Base-by-base conservation (phyloP, 2,113 vertebrate species). In the Octodon degus region DNA sequence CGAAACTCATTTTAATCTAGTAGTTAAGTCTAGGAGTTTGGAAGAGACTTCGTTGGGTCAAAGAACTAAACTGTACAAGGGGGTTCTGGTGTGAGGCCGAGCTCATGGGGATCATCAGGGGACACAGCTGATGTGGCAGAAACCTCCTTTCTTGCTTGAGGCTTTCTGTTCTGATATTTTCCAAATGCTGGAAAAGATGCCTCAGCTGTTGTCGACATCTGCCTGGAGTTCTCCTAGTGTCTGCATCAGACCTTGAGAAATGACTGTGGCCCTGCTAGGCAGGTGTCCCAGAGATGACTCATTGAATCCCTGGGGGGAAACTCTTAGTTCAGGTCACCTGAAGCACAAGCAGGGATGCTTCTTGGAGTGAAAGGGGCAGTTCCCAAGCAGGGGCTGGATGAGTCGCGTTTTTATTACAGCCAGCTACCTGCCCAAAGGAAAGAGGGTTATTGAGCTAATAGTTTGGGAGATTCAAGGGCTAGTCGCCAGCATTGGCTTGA, bases 171-270 rank as follows among this genome's bases (percentile, higher is more conserved):
- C 84, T 63, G 32, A 20, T 50, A 8, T 25, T 72, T 43, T 43
- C 30, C 40, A 27, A 1, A 22, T 50, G 72, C 40, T 47, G 6
- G 80, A 50, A 80, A 40, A 63, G 55, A 22, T 32, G 8, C 53
- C 0, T 16, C 0, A 0, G 6, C 3, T 2, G 5, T 24, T 63
- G 63, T 27, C 25, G 65, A 14, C 43, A 22, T 34, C 32, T 17
- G 9, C 84, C 34, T 53, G 77, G 19, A 43, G 22, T 19, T 22
- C 22, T 74, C 8, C 50, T 19, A 37, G 50, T 72, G 37, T 87
- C 76, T 62, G 25, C 4, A 4, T 58, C 37, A 63, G 81, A 37
- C 14, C 50, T 19, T 79, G 25, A n/a, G n/a, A 79, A 32, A 4
- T 88, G 55, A 37, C n/a, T 53, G 55, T 43, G 34, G 60, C 37